phyloP scores from a whole-genome alignment of 2,888 invertebrate genomes.

The Ectemnius continuus region DNA sequence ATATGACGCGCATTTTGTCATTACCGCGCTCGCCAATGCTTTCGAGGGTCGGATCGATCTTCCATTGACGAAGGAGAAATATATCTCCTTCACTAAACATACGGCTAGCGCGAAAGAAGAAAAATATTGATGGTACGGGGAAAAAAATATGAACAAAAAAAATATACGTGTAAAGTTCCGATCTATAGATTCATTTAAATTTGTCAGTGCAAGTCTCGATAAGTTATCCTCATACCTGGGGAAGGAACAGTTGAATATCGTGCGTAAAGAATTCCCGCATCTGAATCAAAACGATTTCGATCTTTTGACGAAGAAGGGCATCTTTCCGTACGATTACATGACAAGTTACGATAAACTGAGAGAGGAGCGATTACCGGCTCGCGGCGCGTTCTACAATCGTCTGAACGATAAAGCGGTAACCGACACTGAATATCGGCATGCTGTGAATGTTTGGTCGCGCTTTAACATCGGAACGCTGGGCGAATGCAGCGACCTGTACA shows the following conservation, averaged over 20 bases:
- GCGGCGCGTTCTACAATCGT: constrained; percentile 16
- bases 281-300: constrained; percentile 30
- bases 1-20: constrained; percentile 62
- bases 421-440: neutral
- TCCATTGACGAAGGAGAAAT: constrained; percentile 58
- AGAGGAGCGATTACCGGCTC: constrained; percentile 44
- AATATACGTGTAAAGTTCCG: constrained; percentile 11
- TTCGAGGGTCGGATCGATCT: constrained; percentile 49
- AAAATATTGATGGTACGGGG: neutral
- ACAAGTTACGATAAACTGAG: constrained; percentile 39
- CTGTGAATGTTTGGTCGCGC: neutral
- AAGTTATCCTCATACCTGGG: constrained; percentile 21
- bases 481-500: neutral
- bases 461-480: too few relatives aligned
- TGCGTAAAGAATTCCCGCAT: neutral
- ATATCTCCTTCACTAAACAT: constrained; percentile 19
- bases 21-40: constrained; percentile 48
- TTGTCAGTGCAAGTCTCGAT: constrained; percentile 24
- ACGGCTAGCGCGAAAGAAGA: constrained; percentile 51
- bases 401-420: neutral
- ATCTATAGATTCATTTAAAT: constrained; percentile 56
- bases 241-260: neutral
- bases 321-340: constrained; percentile 71
- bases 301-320: constrained; percentile 59
- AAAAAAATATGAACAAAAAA: constrained; percentile 11